phyloP scores from a whole-genome alignment of 92 coral and sea anemone species.

The Epizoanthus ramosus region DNA sequence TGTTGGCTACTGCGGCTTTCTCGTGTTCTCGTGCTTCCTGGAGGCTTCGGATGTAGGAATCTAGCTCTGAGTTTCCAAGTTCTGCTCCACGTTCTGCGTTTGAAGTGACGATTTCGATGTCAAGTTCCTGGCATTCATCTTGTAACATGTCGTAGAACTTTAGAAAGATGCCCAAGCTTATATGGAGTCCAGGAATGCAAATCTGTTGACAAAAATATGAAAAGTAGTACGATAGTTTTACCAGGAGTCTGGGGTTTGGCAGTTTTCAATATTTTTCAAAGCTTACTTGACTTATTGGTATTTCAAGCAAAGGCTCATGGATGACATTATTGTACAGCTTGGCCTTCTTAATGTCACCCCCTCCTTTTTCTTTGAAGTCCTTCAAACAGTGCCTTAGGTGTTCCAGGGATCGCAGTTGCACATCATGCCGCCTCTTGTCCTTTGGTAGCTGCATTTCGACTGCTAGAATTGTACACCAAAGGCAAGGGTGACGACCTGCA shows the following conservation, averaged over 20 bases:
- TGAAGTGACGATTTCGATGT: background rate
- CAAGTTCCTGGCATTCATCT: conserved; percentile 13
- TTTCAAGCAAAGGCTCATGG: conserved; percentile 22
- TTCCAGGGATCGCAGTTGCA: background rate
- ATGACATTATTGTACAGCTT: conserved; percentile 11
- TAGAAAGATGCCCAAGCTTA: conserved; percentile 27
- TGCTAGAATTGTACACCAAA: conserved; percentile 21
- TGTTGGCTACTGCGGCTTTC: conserved; percentile 22
- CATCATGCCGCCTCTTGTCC: conserved; percentile 5
- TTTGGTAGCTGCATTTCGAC: background rate
- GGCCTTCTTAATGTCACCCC: conserved; percentile 27
- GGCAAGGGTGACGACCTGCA: conserved; percentile 41
- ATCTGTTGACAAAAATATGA: conserved; percentile 15
- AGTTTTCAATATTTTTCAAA: background rate
- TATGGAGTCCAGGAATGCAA: conserved; percentile 33
- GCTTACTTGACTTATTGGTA: conserved; percentile 32
- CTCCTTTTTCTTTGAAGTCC: background rate
- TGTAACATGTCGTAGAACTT: conserved; percentile 33
- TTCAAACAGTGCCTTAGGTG: background rate
- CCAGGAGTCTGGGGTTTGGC: background rate
- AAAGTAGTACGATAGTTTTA: background rate
- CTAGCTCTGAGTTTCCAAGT: conserved; percentile 19
- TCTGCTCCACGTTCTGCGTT: conserved; percentile 1
- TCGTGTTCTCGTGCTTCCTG: conserved; percentile 14
- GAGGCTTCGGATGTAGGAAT: background rate